Base-by-base conservation (phyloP, 2,888 invertebrate species). In the Diplolepis rosae region DNA sequence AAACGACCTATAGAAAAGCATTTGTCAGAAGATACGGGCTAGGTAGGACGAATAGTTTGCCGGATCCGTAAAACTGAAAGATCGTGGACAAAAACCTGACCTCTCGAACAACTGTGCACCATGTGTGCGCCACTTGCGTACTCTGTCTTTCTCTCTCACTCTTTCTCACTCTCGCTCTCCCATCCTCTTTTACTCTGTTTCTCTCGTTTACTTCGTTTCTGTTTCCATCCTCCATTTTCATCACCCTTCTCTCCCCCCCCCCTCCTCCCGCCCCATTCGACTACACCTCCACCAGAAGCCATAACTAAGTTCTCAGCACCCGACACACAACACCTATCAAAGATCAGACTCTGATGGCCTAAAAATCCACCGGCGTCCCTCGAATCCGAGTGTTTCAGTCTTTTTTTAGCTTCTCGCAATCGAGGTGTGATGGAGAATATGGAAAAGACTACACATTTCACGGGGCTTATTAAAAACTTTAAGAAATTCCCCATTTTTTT, bases 41-140 rank as follows among this genome's bases (percentile, higher is more conserved):
- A 69, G 72, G 76, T 76, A 72, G 70, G 71, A 71, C 73, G 75
- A 72, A 73, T 75, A 77, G 70, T 71, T 73, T 73, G 76, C 77
- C 76, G 81, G 80, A 84, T 85, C 84, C 82, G 85, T 86, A 84
- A 87, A 86, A 84, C 84, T 77, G 79, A 84, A 85, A 83, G 82
- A 80, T 80, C 78, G 81, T 80, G 83, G 82, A 87, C 84, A 88
- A 88, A 88, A 88, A 88, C 84, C 86, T 87, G 88, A 88, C 87
- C 87, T 87, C 87, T 87, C 84, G 84, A 87, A 86, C 88, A 88
- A 88, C 86, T 88, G 88, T 83, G 85, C 87, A 77, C 87, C 88
- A 88, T 88, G 87, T 88, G 88, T 85, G 84, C 84, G 80, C 87
- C 88, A 88, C 87, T 88, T 88, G 88, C 82, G 87, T 80, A 74